Evolutionary conservation across 2,113 vertebrate genomes (phyloP).

Genomic region (Aramus guarauna): DNA sequence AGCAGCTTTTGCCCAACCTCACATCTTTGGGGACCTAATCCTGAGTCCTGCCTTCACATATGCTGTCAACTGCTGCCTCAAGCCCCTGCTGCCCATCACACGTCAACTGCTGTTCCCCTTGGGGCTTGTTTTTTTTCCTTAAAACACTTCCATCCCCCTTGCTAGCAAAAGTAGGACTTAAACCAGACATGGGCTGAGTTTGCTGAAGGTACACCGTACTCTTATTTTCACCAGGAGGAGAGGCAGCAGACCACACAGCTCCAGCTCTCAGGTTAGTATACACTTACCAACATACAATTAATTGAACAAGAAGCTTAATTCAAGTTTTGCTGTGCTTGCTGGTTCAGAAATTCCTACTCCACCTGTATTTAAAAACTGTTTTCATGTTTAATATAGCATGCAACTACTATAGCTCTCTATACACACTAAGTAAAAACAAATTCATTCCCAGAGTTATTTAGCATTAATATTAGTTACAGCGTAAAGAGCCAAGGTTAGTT

Average conservation of each 20-base stretch:
- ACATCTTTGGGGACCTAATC: not conserved
- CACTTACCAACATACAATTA: not conserved
- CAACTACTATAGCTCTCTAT: not conserved
- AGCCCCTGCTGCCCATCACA: not conserved
- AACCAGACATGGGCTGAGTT: not conserved
- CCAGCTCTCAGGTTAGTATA: not conserved
- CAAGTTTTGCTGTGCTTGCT: not conserved
- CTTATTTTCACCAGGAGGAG: not conserved
- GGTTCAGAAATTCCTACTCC: not conserved
- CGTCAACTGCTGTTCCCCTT: not conserved
- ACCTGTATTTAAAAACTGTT: not conserved
- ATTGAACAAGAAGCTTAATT: not conserved
- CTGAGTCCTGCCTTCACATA: not conserved
- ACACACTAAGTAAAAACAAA: not conserved
- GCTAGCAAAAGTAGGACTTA: not conserved
- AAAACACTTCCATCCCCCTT: accelerated
- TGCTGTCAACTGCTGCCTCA: accelerated
- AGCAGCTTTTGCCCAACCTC: not conserved
- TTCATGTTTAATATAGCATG: not conserved
- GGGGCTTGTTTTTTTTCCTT: not conserved
- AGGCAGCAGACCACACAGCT: not conserved
- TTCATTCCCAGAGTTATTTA: not conserved
- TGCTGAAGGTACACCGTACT: not conserved
- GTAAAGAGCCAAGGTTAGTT: not conserved
- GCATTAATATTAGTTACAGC: not conserved